Percentiles rank a stretch among this genome's conserved stretches.
Conservation (phyloP, 1,140 invertebrate genomes). For the Diachasmimorpha longicaudata region DNA sequence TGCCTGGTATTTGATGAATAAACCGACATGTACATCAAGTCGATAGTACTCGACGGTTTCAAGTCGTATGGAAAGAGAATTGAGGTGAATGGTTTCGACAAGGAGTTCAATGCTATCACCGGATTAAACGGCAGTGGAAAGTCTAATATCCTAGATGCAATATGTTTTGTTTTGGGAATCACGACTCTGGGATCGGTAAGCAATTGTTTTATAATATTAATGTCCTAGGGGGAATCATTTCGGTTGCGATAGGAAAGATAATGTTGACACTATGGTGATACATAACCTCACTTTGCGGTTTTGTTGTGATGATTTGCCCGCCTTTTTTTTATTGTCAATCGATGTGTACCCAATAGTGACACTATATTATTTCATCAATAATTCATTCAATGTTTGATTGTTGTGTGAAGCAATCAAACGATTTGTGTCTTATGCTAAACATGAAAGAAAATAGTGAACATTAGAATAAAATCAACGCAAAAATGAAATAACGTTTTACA, state of each 20-base stretch:
- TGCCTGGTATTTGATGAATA: not conserved
- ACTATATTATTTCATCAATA: not conserved
- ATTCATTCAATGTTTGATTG: not conserved
- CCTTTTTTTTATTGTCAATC: not conserved
- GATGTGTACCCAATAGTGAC: too few species aligned
- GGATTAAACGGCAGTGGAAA: conserved; percentile 99
- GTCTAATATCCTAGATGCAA: conserved; percentile 97
- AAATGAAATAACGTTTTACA: too few species aligned
- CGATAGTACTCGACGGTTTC: conserved; percentile 94
- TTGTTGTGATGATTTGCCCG: not conserved
- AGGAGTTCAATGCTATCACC: conserved; percentile 97
- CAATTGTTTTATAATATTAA: not conserved
- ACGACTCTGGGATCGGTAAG: conserved; percentile 90
- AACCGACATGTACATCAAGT: conserved; percentile 88
- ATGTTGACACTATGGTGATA: not conserved
- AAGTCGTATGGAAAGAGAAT: conserved; percentile 96
- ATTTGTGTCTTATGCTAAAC: too few species aligned
- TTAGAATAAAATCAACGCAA: too few species aligned
- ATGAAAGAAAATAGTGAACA: too few species aligned
- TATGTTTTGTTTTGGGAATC: conserved; percentile 97
- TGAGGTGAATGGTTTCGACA: conserved; percentile 94
- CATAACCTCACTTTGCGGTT: conserved; percentile 35
- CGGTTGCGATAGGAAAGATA: not conserved
- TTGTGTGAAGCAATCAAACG: too few species aligned
- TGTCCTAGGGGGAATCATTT: not conserved